Base-by-base conservation (phyloP, 2,888 invertebrate species). In the Agrilus mali region DNA sequence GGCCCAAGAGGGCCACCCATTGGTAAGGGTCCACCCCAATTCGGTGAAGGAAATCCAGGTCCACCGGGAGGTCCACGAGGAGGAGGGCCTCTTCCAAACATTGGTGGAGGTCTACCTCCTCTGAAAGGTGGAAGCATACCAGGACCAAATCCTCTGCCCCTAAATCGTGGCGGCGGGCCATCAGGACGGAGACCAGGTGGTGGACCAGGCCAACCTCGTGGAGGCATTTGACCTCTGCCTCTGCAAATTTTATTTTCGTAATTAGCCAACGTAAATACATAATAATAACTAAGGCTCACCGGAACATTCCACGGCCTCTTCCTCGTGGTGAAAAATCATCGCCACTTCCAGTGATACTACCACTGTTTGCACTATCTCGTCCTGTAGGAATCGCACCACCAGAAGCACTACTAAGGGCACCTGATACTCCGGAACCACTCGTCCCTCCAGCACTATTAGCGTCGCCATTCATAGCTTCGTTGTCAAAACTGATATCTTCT, bases 121-220 rank as follows among this genome's bases (percentile, higher is more conserved):
- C 66, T 51, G 55, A 64, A 63, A 44, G 61, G 63, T 40, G 58
- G 59, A 16, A 64, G 64, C 1, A 70, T 69, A 14, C 65, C 66
- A 12, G 73, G 73, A 16, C 80, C 81, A 60, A 77, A 81, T 14
- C 78, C 78, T 51, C 82, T 70, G 3, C 82, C 82, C 33, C 82
- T 67, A 56, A 80, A 82, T 16, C 81, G 68, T 54, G 77, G 77
- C 54, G 77, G 77, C n/a, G 79, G 75, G 1, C 72, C 74, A 45
- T 70, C 70, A 47, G 69, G 64, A 51, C 65, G 62, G 4, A 66
- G 60, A 42, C 67, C 67, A 45, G 66, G 60, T 1, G 71, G 67
- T 1, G 73, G 72, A 1, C 73, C 73, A 45, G 56, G 47, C 58
- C 58, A 55, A 47, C 52, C 52, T 40, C 58, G 48, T 15, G 51